These are phyloP conservation scores for Heliconius charithonia DNA, from an alignment of 2,888 invertebrate species.

Conservation along the genomic window DNA sequence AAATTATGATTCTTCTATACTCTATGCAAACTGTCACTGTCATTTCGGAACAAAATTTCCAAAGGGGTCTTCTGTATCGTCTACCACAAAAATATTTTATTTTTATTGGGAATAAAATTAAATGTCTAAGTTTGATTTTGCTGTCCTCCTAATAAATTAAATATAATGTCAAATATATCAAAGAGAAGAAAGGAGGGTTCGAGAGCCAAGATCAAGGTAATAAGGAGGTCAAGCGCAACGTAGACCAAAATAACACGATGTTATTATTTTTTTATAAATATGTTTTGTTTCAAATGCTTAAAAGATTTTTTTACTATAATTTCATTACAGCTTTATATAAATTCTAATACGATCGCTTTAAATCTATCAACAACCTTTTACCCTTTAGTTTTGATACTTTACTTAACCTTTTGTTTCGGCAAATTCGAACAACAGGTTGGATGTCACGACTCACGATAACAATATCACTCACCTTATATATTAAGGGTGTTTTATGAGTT, in stretches of 20 bases:
- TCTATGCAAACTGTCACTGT: slow-evolving; percentile 15
- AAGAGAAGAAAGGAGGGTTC: slow-evolving; percentile 79
- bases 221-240: slow-evolving; percentile 50
- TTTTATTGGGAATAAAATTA: slow-evolving; percentile 6
- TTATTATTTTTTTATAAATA: background rate
- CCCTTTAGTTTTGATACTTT: no score
- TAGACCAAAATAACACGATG: slow-evolving; percentile 24
- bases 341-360: background rate
- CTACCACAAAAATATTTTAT: background rate
- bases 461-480: slow-evolving; percentile 5
- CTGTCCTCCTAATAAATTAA: background rate
- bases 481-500: slow-evolving; percentile 13
- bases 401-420: background rate
- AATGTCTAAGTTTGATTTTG: slow-evolving; percentile 4
- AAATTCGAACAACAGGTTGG: slow-evolving; percentile 31
- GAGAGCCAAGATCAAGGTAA: slow-evolving; percentile 82
- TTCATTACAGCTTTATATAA: background rate
- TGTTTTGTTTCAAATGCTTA: background rate
- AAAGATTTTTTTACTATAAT: background rate
- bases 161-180: slow-evolving; percentile 80
- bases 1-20: background rate
- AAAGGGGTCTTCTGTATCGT: background rate
- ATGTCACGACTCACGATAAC: slow-evolving; percentile 33
- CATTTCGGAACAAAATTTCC: slow-evolving; percentile 7
- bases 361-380: background rate